A percentile compares a stretch with the other conserved stretches of the same genome.
These are phyloP conservation scores for Papilio protenor DNA, from an alignment of 2,888 invertebrate genomes.

Conservation along the genomic window DNA sequence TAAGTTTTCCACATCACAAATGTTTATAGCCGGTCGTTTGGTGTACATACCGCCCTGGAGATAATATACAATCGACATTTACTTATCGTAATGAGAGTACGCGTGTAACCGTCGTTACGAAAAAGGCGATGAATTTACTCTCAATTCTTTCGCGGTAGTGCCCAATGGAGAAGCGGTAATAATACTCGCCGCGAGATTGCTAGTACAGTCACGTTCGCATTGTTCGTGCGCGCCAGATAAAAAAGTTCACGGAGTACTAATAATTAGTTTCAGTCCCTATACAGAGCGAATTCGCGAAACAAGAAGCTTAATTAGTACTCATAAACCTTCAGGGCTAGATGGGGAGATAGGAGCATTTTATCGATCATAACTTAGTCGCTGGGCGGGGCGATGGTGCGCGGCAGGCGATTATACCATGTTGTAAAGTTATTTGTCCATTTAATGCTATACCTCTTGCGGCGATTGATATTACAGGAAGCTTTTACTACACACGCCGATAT, in stretches of 20 bases:
- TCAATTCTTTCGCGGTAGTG: constrained; percentile 51
- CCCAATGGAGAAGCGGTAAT: constrained; percentile 58
- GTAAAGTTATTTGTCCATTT: constrained; percentile 43
- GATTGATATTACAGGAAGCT: constrained; percentile 3
- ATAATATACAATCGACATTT: constrained; percentile 57
- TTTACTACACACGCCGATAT: too few species aligned
- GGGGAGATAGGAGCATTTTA: constrained; percentile 46
- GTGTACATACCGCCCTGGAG: constrained; percentile 47
- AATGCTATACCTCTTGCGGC: background rate
- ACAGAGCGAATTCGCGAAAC: constrained; percentile 67
- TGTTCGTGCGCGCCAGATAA: constrained; percentile 77
- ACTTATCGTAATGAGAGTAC: constrained; percentile 59
- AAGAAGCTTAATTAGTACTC: constrained; percentile 79
- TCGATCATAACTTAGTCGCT: constrained; percentile 67
- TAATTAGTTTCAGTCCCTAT: constrained; percentile 75
- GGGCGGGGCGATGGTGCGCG: constrained; percentile 65
- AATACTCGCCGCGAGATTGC: constrained; percentile 65
- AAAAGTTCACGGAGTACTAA: constrained; percentile 76
- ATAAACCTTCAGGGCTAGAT: constrained; percentile 62
- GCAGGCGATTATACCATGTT: constrained; percentile 53
- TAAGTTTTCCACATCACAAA: constrained; percentile 57
- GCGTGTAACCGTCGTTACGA: constrained; percentile 46
- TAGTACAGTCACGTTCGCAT: constrained; percentile 82
- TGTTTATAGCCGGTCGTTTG: constrained; percentile 51
- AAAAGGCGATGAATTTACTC: constrained; percentile 51